Base-by-base conservation (phyloP, 2,113 vertebrate species). In the Dromaius novaehollandiae region DNA sequence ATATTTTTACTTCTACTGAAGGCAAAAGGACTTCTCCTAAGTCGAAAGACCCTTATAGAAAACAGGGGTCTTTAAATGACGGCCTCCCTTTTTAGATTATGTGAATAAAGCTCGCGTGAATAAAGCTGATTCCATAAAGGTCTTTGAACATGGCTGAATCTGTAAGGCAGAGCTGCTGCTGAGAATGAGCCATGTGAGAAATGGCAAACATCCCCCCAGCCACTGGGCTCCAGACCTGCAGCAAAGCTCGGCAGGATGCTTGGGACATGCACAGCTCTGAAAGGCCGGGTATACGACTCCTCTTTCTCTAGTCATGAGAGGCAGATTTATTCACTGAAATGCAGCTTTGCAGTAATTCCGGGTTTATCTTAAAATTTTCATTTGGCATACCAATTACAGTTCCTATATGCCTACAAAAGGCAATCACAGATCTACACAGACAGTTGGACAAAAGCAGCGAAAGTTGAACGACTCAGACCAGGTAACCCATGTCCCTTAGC, bases 401-500 rank as follows among this genome's bases (percentile, higher is more conserved):
- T 71, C 44, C 14, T 13, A 70, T 16, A 4, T 8, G 42, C 69
- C 61, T n/a, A 0, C 34, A 53, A n/a, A 28, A 10, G 53, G 28
- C 22, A 65, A 24, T 1, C 11, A 28, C 50, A 48, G 42, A 74
- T 5, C 44, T 58, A 55, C 12, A 44, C 16, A 14, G 13, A 5
- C 21, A 76, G 46, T 26, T 1, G 28, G 63, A 26, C 9, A 40
- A 53, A 32, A 46, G 6, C 30, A 6, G 16, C 0, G 34, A 55
- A 34, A 69, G 61, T 6, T 4, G 17, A 1, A 5, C 0, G 4
- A 13, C 65, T 55, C 73, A 17, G 8, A 3, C 32, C 6, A 38
- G 34, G 5, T 25, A 63, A 30, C 17, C 36, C 40, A 7, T 17
- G 26, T 34, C 70, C 73, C 32, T 5, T 26, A 36, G 55, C 55